A percentile compares a stretch with the other conserved stretches of the same genome.
These are phyloP conservation scores for Actinia tenebrosa DNA, from an alignment of 64 coral and sea anemone genomes.

Conservation along the genomic window DNA sequence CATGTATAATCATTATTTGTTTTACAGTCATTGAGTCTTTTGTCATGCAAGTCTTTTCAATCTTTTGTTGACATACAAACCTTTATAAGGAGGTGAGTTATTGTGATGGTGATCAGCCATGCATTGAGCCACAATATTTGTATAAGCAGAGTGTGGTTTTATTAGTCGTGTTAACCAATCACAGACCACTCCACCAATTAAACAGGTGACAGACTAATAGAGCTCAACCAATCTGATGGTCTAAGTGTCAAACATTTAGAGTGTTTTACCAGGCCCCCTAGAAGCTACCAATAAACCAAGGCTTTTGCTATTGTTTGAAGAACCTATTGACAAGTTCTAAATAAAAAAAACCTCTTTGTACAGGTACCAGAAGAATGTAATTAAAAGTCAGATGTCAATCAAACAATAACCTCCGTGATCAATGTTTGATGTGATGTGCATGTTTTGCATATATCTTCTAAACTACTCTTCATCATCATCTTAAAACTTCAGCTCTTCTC, in stretches of 20 bases:
- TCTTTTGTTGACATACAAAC: slow-evolving; percentile 42
- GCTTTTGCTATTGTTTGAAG: slow-evolving; percentile 43
- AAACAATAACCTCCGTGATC: slow-evolving; percentile 56
- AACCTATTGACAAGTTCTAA: slow-evolving; percentile 63
- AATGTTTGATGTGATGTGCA: slow-evolving; percentile 73
- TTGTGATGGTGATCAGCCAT: slow-evolving; percentile 51
- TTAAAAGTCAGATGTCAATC: slow-evolving; percentile 72
- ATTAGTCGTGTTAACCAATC: slow-evolving; percentile 36
- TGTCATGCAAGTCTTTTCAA: slow-evolving; percentile 36
- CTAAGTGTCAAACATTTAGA: not conserved
- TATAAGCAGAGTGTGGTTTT: slow-evolving; percentile 33
- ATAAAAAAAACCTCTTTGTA: slow-evolving; percentile 66
- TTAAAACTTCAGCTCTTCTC: not conserved
- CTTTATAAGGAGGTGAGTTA: slow-evolving; percentile 22
- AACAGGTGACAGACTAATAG: slow-evolving; percentile 46
- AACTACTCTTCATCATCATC: not conserved
- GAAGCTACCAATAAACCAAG: slow-evolving; percentile 35
- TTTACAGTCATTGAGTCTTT: slow-evolving; percentile 20
- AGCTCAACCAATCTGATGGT: slow-evolving; percentile 33
- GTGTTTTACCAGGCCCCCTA: not conserved
- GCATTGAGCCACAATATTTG: slow-evolving; percentile 49
- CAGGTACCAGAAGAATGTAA: slow-evolving; percentile 58
- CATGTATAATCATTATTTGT: not conserved
- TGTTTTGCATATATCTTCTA: slow-evolving; percentile 73
- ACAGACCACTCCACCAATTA: slow-evolving; percentile 13